Evolutionary conservation across 2,113 vertebrate genomes (phyloP).

Genomic region (Mastomys coucha): DNA sequence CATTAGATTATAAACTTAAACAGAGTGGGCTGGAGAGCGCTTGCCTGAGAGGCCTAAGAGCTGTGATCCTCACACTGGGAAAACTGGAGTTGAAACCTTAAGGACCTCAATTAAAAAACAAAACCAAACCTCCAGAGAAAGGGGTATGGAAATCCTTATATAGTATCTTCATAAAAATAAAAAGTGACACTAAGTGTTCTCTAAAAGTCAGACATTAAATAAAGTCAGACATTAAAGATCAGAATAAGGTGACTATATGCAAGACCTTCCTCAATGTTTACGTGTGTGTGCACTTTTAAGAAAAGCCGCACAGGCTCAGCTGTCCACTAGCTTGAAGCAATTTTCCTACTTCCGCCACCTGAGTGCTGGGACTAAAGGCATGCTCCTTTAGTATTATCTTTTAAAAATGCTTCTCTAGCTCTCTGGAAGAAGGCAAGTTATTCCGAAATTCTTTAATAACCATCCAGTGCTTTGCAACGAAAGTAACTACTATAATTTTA

Average conservation of each 20-base stretch:
- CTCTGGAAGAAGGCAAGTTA: not conserved
- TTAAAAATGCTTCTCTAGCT: not conserved
- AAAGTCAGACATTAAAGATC: not conserved
- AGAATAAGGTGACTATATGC: not conserved
- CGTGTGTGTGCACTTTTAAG: not conserved
- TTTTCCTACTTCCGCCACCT: not conserved
- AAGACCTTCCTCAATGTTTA: not conserved
- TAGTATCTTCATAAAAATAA: not conserved
- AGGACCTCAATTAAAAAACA: not conserved
- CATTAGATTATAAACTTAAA: conserved; percentile 33
- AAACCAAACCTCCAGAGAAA: not conserved
- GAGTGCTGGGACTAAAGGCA: not conserved
- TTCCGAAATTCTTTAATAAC: conserved; percentile 11
- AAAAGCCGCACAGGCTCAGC: not conserved
- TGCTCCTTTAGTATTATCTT: not conserved
- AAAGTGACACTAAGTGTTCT: not conserved
- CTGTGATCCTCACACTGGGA: not conserved
- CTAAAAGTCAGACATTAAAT: not conserved
- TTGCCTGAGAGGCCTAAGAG: not conserved
- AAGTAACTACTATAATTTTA: conserved; percentile 7
- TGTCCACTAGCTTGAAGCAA: not conserved
- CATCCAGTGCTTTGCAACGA: not conserved
- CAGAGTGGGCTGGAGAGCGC: not conserved
- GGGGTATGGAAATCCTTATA: not conserved
- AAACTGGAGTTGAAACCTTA: not conserved